Evolutionary conservation across 2,888 invertebrate species (phyloP).

Genomic region (Perdita meconis): DNA sequence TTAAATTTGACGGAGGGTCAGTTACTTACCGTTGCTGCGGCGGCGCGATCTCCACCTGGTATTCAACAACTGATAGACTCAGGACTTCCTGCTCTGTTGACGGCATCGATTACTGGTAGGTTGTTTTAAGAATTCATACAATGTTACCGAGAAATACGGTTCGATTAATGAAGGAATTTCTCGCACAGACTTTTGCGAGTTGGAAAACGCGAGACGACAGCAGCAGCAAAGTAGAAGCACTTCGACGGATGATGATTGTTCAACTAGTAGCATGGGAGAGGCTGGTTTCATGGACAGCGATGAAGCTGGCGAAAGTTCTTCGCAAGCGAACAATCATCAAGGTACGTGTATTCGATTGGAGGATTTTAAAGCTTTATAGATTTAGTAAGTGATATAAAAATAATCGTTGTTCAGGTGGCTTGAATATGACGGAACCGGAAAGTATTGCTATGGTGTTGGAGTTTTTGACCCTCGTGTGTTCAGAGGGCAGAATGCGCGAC

Average conservation of each 20-base stretch:
- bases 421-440: conserved; percentile 86
- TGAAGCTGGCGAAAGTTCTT: conserved; percentile 81
- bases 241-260: conserved; percentile 64
- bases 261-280: conserved; percentile 48
- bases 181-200: conserved; percentile 76
- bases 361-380: not conserved
- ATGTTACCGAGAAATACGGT: too few relatives aligned
- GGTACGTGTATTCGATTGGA: conserved; percentile 43
- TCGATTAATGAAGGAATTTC: not conserved
- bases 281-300: conserved; percentile 84
- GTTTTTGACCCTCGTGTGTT: conserved; percentile 92
- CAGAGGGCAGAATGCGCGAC: conserved; percentile 92
- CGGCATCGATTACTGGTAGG: conserved; percentile 86
- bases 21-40: conserved; percentile 91
- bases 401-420: conserved; percentile 64
- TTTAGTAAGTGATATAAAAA: not conserved
- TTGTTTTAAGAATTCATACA: not conserved
- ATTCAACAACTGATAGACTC: conserved; percentile 91
- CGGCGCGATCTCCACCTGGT: conserved; percentile 92
- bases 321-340: conserved; percentile 65
- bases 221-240: conserved; percentile 61
- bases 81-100: conserved; percentile 88
- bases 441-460: conserved; percentile 89
- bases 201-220: conserved; percentile 71
- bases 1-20: conserved; percentile 87